Percentiles rank a stretch among this genome's conserved stretches.
phyloP scores from a whole-genome alignment of 2,888 invertebrate species.

The Patella ulyssiponensis region DNA sequence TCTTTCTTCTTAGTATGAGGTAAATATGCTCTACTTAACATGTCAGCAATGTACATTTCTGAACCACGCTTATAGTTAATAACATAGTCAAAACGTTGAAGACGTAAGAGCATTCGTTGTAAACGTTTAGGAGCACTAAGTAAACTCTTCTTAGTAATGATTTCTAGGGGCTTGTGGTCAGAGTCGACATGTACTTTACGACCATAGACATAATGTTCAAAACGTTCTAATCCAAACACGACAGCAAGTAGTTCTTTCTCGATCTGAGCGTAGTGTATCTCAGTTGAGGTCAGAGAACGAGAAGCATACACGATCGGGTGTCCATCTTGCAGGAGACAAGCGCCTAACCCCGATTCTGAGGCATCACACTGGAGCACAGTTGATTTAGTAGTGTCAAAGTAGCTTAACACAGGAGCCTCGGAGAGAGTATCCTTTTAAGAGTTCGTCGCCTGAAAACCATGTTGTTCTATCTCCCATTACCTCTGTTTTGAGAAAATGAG shows the following conservation, averaged over 20 bases:
- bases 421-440: no score
- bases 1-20: neutral
- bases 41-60: constrained; percentile 39
- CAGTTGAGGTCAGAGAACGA: constrained; percentile 35
- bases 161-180: constrained; percentile 45
- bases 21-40: constrained; percentile 33
- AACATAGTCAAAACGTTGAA: constrained; percentile 38
- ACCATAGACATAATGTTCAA: constrained; percentile 41
- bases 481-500: no score
- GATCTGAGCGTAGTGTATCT: constrained; percentile 44
- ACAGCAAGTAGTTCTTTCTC: constrained; percentile 47
- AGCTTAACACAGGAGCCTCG: no score
- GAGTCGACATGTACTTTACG: constrained; percentile 32
- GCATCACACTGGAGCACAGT: no score
- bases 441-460: no score
- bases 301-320: constrained; percentile 41
- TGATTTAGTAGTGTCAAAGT: no score
- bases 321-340: constrained; percentile 38
- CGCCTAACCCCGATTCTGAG: no score
- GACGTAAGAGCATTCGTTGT: constrained; percentile 44
- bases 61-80: constrained; percentile 33
- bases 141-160: constrained; percentile 38
- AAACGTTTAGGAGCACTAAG: constrained; percentile 37
- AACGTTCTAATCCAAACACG: constrained; percentile 38
- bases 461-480: no score